Evolutionary conservation across 2,888 invertebrate genomes (phyloP).

Genomic region (Drosophila nr. fundita): DNA sequence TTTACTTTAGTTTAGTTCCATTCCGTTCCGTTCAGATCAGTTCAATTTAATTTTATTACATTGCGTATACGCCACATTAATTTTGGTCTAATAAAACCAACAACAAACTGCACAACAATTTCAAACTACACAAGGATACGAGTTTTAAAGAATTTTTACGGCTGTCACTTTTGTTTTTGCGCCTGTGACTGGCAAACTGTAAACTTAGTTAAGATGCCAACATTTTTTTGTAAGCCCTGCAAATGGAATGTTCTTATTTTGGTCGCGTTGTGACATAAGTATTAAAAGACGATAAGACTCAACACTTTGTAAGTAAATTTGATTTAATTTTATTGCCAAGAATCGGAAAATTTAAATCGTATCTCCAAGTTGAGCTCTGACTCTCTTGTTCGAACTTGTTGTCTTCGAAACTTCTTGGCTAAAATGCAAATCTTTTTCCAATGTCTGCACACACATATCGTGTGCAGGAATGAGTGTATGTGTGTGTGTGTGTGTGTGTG

Average conservation of each 20-base stretch:
- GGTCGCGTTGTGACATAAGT: not conserved
- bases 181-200: slow-evolving; percentile 23
- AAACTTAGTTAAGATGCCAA: slow-evolving; percentile 36
- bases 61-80: slow-evolving; percentile 66
- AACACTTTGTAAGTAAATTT: not conserved
- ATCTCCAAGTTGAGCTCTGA: not conserved
- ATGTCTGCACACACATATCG: slow-evolving; percentile 28
- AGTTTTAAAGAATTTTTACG: slow-evolving; percentile 41
- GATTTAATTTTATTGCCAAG: not conserved
- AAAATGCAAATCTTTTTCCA: slow-evolving; percentile 59
- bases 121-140: slow-evolving; percentile 24
- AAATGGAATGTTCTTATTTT: not conserved
- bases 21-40: slow-evolving; percentile 56
- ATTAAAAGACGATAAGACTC: not conserved
- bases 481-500: slow-evolving; percentile 2
- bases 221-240: not conserved
- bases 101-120: slow-evolving; percentile 42
- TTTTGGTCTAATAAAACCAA: slow-evolving; percentile 67
- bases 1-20: slow-evolving; percentile 18
- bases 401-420: slow-evolving; percentile 32
- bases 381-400: not conserved
- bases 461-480: not conserved
- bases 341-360: not conserved
- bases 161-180: slow-evolving; percentile 29
- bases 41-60: slow-evolving; percentile 66